Evolutionary conservation across 2,888 invertebrate genomes (phyloP).

Genomic region (Chydorus sphaericus): DNA sequence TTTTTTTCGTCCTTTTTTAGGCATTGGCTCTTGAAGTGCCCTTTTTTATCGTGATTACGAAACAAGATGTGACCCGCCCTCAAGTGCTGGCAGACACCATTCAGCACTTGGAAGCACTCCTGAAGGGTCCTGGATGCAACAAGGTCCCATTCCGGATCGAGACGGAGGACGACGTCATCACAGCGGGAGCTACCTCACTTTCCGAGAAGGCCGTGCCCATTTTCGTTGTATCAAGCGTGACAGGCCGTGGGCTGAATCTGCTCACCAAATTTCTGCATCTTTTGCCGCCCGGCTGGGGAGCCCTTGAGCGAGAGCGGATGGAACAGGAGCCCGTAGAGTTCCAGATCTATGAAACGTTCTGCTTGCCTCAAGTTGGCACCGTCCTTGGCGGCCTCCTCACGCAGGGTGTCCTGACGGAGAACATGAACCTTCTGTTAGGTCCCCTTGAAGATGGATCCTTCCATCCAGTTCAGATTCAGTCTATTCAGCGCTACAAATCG

Average conservation of each 20-base stretch:
- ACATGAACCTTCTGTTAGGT: constrained; percentile 40
- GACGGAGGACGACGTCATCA: constrained; percentile 55
- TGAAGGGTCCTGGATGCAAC: constrained; percentile 48
- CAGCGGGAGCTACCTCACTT: constrained; percentile 51
- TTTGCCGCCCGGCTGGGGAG: constrained; percentile 46
- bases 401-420: constrained; percentile 72
- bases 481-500: constrained; percentile 81
- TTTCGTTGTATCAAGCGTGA: constrained; percentile 80
- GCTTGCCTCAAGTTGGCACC: constrained; percentile 64
- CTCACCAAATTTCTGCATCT: constrained; percentile 76
- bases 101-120: constrained; percentile 41
- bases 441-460: constrained; percentile 67
- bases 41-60: constrained; percentile 84
- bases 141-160: constrained; percentile 34
- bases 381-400: constrained; percentile 72
- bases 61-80: constrained; percentile 56
- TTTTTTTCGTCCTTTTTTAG: no score
- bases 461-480: constrained; percentile 56
- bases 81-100: constrained; percentile 30
- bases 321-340: constrained; percentile 65
- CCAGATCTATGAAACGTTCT: constrained; percentile 87
- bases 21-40: constrained; percentile 43
- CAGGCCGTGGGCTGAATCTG: constrained; percentile 65
- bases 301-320: constrained; percentile 49
- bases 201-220: constrained; percentile 54